Conservation (phyloP, 1,140 invertebrate genomes). For the Drosophila nebulosa region DNA sequence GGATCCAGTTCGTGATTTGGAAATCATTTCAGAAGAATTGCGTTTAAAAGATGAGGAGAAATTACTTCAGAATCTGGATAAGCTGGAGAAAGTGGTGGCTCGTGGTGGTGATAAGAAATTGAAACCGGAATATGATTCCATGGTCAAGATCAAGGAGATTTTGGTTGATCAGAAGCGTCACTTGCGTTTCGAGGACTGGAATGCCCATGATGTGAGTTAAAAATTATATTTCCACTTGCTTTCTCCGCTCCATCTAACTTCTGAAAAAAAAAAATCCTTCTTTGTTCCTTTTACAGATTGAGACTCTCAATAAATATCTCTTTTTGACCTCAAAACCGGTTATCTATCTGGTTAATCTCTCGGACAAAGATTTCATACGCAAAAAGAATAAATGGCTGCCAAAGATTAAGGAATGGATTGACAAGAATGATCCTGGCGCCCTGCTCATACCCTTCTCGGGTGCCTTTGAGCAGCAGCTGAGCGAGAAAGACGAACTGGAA, state of each 20-base stretch:
- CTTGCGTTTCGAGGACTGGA: constrained; percentile 96
- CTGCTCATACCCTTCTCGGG: constrained; percentile 97
- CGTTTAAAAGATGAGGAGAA: constrained; percentile 96
- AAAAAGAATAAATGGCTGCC: constrained; percentile 99
- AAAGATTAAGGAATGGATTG: constrained; percentile 99
- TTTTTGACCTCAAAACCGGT: constrained; percentile 99
- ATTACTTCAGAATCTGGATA: constrained; percentile 90
- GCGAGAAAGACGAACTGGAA: constrained; percentile 91
- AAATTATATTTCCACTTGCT: background rate
- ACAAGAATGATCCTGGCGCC: constrained; percentile 97
- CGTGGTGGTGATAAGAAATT: constrained; percentile 97
- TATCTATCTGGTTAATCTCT: constrained; percentile 98
- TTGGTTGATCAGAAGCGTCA: constrained; percentile 95
- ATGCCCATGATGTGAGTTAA: constrained; percentile 92
- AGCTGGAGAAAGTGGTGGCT: constrained; percentile 92
- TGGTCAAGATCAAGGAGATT: constrained; percentile 92
- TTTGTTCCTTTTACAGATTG: constrained; percentile 89
- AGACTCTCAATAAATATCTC: constrained; percentile 97
- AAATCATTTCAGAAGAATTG: constrained; percentile 97
- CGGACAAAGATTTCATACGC: constrained; percentile 98
- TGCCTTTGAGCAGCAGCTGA: constrained; percentile 91
- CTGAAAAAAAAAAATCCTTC: too few species aligned
- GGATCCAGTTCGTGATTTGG: constrained; percentile 97
- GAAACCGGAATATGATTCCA: constrained; percentile 96
- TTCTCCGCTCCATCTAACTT: too few species aligned